Conservation (phyloP, 2,888 invertebrate genomes). For the Drosophila rubida region DNA sequence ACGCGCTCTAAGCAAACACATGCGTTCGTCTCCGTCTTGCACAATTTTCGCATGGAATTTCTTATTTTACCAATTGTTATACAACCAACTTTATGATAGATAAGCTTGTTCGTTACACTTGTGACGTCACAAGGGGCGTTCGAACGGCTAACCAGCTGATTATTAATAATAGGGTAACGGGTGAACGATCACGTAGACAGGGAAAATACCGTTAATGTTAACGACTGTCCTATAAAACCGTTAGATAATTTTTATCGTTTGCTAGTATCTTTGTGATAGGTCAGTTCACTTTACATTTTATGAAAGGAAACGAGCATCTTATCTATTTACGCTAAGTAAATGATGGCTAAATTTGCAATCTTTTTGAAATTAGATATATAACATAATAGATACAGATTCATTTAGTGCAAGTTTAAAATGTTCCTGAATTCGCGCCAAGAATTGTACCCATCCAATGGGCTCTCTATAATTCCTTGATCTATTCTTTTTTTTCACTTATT, state of each 20-base stretch:
- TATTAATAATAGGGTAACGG: constrained; percentile 8
- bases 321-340: too few species aligned
- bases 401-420: too few species aligned
- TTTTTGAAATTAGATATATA: too few species aligned
- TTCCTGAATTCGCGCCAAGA: too few species aligned
- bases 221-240: background rate
- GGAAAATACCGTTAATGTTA: background rate
- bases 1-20: background rate
- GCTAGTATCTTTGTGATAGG: constrained; percentile 25
- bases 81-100: constrained; percentile 37
- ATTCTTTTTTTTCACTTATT: too few species aligned
- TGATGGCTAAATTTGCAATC: too few species aligned
- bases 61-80: constrained; percentile 30
- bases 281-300: constrained; percentile 45
- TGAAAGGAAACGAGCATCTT: background rate
- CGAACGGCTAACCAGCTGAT: constrained; percentile 28
- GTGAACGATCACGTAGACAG: constrained; percentile 59
- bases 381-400: too few species aligned
- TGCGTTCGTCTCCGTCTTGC: background rate
- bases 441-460: too few species aligned
- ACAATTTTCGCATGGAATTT: constrained; percentile 16
- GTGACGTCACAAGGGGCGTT: constrained; percentile 40
- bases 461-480: too few species aligned
- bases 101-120: constrained; percentile 28
- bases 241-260: background rate